Base-by-base conservation (phyloP, 2,113 vertebrate species). In the Brachyistius frenatus region DNA sequence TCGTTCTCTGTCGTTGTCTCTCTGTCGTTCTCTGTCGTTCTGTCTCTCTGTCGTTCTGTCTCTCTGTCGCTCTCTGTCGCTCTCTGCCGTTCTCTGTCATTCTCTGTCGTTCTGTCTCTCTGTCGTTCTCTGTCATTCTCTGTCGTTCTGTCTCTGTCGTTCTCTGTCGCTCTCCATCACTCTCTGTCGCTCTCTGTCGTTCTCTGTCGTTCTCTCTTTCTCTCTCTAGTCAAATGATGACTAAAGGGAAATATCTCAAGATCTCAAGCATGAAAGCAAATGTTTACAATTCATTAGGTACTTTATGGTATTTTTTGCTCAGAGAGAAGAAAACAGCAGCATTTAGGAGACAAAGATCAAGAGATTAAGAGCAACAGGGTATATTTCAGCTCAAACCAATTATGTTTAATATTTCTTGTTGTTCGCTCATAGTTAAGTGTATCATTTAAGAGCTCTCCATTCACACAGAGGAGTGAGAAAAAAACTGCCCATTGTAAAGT, bases 401-500 rank as follows among this genome's bases (percentile, higher is more conserved):
- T 32, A 23, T 70, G 55, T 80, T 82, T 77, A 62, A 75, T 75
- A 75, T 70, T 69, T 54, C 63, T 71, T 30, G 71, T 66, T 78
- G 64, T 90, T 69, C 56, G 58, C 62, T 32, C 36, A 57, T 46
- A 23, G 46, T 41, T 75, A 57, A 75, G 14, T 44, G 36, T 74
- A 35, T 82, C 57, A 74, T 79, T 80, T 3, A 44, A 65, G 55
- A 80, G 52, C 41, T n/a, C 41, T 72, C 32, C 30, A 33, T 62
- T 84, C 58, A 68, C 71, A 63, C 15, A 1, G 64, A 68, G 53
- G 37, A 72, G 44, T 36, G 52, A 39, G n/a, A 62, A 66, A 23
- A 76, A 66, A 61, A 41, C 69, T 0, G 11, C 15, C 74, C 39
- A 66, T 90, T 92, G 74, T 81, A 36, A 47, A 60, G 66, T 11